A percentile compares a stretch with the other conserved stretches of the same genome.
Evolutionary conservation across 30 jellyfish, hydroid and myxozoan species (phyloP).

Genomic region (Morbakka virulenta): DNA sequence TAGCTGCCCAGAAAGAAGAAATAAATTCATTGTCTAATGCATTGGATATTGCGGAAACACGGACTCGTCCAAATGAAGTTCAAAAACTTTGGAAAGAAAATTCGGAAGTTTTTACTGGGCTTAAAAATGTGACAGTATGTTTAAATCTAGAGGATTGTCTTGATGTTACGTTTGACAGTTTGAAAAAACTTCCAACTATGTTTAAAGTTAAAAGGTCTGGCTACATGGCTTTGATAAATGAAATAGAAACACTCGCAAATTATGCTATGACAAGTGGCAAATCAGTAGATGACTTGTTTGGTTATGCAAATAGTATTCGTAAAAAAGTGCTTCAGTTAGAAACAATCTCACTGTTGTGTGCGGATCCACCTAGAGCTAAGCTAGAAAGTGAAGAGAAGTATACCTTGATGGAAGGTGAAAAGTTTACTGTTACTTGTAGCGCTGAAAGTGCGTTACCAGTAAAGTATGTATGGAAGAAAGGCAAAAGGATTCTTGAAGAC

Average conservation of each 20-base stretch:
- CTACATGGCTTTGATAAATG: background rate
- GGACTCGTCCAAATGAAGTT: background rate
- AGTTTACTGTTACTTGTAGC: constrained; percentile 4
- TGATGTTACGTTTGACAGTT: constrained; percentile 19
- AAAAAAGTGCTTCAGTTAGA: background rate
- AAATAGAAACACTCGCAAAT: background rate
- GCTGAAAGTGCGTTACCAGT: constrained; percentile 28
- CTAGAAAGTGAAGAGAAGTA: constrained; percentile 6
- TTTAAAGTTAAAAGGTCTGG: background rate
- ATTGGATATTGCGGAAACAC: background rate
- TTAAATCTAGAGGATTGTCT: constrained; percentile 55
- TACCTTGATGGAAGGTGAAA: background rate
- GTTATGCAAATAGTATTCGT: background rate
- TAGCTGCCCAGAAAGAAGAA: background rate
- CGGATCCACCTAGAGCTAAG: constrained; percentile 22
- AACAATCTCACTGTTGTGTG: constrained; percentile 30
- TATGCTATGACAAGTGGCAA: no score
- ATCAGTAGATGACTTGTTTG: no score
- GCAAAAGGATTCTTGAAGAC: constrained; percentile 12
- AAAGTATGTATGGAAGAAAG: constrained; percentile 32
- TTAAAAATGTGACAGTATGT: constrained; percentile 46
- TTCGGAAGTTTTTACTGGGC: constrained; percentile 58
- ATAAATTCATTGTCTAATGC: background rate
- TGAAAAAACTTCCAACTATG: constrained; percentile 42
- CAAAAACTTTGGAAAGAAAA: constrained; percentile 12